Evolutionary conservation across 2,113 vertebrate species (phyloP), one percentile per base, ranked within the genome.

Genomic region (Steatornis caripensis): DNA sequence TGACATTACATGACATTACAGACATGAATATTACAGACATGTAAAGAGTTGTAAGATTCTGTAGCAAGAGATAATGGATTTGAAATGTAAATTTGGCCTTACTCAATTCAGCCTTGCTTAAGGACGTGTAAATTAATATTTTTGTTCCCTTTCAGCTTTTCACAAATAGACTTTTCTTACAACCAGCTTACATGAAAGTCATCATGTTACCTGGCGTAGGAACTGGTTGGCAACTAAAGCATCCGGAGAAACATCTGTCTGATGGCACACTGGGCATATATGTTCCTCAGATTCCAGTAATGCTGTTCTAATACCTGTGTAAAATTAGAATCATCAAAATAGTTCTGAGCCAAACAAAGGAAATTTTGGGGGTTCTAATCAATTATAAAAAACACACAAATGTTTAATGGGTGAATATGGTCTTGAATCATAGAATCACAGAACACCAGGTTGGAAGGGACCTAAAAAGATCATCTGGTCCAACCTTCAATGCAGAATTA

Each of bases 201-300:
- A 74, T 14, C 6, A 14, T 9, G 6, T 64, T 98, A 99, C 99
- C 99, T 99, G 99, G 91, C 99, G 98, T 58, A 99, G 98, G 95
- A 99, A 99, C 95, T 99, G 99, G 96, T 99, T 99, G 91, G 99
- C 99, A 57, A 99, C 99, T 96, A 99, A 97, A 77, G 98, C 98
- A 87, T 99, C 99, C 15, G 99, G 99, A 64, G 99, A 99, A 79
- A 99, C 99, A 16, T 99, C 98, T 10, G 98, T 98, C 29, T 99
- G 99, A 97, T 98, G 97, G 91, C 99, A 99, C 1, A 99, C 99
- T 58, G 99, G 99, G 94, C 99, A 99, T 1, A 98, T 97, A 37
- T 99, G 99, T 1, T 99, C 99, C 43, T 99, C 99, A 2, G 99
- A 99, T 74, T 99, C 99, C 90, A 99, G 97, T n/a, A 99, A 96